phyloP scores from a whole-genome alignment of 2,888 invertebrate species.

The Sericinus montela region DNA sequence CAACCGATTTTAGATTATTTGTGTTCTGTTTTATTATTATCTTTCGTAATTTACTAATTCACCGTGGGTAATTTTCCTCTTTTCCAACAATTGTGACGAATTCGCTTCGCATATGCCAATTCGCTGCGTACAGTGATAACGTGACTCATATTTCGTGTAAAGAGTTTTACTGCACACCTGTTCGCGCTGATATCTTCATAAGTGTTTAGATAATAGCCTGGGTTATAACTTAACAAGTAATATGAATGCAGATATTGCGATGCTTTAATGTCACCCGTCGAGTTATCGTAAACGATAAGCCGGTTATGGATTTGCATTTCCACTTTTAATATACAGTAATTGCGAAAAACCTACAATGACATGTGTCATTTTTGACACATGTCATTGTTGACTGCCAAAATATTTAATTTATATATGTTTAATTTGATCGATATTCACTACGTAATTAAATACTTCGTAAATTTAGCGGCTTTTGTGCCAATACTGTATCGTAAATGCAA shows the following conservation, averaged over 20 bases:
- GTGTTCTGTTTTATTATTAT: slow-evolving; percentile 1
- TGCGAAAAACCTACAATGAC: too few relatives aligned
- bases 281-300: slow-evolving; percentile 8
- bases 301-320: not conserved
- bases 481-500: too few relatives aligned
- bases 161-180: not conserved
- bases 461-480: too few relatives aligned
- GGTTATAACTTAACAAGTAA: slow-evolving; percentile 6
- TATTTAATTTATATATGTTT: too few relatives aligned
- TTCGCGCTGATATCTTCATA: slow-evolving; percentile 5
- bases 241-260: slow-evolving; percentile 12
- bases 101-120: not conserved
- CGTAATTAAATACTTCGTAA: too few relatives aligned
- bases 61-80: slow-evolving; percentile 14
- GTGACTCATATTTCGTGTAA: not conserved
- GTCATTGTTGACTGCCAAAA: too few relatives aligned
- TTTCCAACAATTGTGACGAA: slow-evolving; percentile 5
- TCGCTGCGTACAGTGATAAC: slow-evolving; percentile 9
- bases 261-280: slow-evolving; percentile 14
- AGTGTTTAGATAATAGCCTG: slow-evolving; percentile 12
- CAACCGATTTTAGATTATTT: not conserved
- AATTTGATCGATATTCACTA: too few relatives aligned
- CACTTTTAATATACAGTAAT: not conserved
- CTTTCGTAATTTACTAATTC: slow-evolving; percentile 20
- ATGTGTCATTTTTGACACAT: too few relatives aligned